Percentiles rank a stretch among this genome's conserved stretches.
These are phyloP conservation scores for Lota lota DNA, from an alignment of 2,113 vertebrate genomes.

Conservation along the genomic window DNA sequence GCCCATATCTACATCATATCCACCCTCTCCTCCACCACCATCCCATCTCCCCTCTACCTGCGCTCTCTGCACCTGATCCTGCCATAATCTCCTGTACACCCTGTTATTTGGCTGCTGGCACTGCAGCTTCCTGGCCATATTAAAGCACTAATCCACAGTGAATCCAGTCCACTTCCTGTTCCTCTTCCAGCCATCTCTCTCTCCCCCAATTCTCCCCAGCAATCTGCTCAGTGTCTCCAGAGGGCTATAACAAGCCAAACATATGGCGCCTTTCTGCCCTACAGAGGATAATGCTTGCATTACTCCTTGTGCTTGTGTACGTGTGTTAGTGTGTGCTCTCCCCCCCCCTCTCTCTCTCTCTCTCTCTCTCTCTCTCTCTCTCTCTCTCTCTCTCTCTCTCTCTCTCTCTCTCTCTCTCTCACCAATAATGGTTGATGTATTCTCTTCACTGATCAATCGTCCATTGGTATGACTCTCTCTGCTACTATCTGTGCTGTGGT, in stretches of 20 bases:
- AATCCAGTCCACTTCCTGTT: not conserved
- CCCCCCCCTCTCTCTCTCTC: too few species aligned
- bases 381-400: not conserved
- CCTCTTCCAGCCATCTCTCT: not conserved
- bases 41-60: not conserved
- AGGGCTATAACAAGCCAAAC: conserved; percentile 26
- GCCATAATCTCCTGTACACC: not conserved
- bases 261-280: conserved; percentile 4
- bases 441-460: too few species aligned
- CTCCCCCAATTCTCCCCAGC: conserved; percentile 21
- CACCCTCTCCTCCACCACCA: not conserved
- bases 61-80: not conserved
- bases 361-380: not conserved
- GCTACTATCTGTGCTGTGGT: not conserved
- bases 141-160: not conserved
- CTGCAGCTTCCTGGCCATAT: too few species aligned
- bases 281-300: conserved; percentile 22
- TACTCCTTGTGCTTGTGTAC: not conserved
- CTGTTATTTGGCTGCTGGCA: not conserved
- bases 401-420: not conserved
- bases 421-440: too few species aligned
- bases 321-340: not conserved
- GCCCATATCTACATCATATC: too few species aligned
- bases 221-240: conserved; percentile 30
- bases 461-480: too few species aligned